Evolutionary conservation across 2,888 invertebrate genomes (phyloP).

Genomic region (Villa cingulata): DNA sequence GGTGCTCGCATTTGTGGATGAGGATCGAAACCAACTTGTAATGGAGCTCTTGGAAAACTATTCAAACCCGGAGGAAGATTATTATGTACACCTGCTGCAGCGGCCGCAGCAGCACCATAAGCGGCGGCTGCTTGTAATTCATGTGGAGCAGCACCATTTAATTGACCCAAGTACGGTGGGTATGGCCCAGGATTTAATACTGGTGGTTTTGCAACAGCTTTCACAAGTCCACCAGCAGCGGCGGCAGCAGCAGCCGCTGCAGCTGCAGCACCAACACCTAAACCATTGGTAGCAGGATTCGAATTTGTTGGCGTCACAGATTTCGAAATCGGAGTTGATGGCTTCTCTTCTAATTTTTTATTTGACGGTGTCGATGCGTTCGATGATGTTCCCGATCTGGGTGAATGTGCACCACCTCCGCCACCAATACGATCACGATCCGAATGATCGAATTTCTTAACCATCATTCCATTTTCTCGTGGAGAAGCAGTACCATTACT

Average conservation of each 20-base stretch:
- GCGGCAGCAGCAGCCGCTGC: conserved; percentile 1
- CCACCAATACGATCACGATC: conserved; percentile 23
- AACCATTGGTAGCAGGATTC: conserved; percentile 41
- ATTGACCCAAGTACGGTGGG: conserved; percentile 44
- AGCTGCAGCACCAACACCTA: conserved; percentile 34
- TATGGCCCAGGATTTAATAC: conserved; percentile 34
- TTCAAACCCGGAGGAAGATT: conserved; percentile 49
- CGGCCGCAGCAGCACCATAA: conserved; percentile 30
- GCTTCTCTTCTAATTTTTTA: conserved; percentile 77
- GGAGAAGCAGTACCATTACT: conserved; percentile 60
- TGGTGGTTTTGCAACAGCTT: conserved; percentile 18
- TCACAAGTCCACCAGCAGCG: conserved; percentile 13
- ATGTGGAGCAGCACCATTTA: conserved; percentile 45
- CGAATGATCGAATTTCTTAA: conserved; percentile 22
- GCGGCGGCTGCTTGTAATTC: conserved; percentile 45
- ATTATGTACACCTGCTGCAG: conserved; percentile 44
- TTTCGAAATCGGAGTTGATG: conserved; percentile 81
- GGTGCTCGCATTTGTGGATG: conserved; percentile 51
- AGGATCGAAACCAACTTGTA: conserved; percentile 53
- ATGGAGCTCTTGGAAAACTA: conserved; percentile 50
- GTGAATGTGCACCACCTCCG: conserved; percentile 27
- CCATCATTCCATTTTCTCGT: conserved; percentile 64
- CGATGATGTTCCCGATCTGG: conserved; percentile 70
- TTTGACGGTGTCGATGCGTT: conserved; percentile 84
- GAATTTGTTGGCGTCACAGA: conserved; percentile 70